phyloP scores from a whole-genome alignment of 1,140 invertebrate species.

The Branchinecta lynchi region DNA sequence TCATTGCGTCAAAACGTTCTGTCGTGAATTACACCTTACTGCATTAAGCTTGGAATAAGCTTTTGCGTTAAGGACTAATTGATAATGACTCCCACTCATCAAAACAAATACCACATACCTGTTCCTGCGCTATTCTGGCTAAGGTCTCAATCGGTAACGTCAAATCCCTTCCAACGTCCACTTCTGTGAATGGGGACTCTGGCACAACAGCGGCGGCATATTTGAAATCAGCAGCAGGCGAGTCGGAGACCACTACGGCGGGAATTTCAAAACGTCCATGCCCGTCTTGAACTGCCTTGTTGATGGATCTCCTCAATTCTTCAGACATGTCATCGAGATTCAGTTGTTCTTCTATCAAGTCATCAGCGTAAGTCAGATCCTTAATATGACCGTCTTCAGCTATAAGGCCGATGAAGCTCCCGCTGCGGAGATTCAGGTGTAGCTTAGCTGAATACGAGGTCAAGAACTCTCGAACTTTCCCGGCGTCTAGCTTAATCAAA shows the following conservation, averaged over 20 bases:
- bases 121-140: not conserved
- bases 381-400: not conserved
- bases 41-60: no score
- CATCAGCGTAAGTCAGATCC: not conserved
- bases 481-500: not conserved
- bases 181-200: not conserved
- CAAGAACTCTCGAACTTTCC: not conserved
- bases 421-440: not conserved
- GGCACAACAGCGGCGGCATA: not conserved
- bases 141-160: not conserved
- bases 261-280: constrained; percentile 1
- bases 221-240: not conserved
- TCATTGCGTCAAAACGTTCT: no score
- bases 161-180: not conserved
- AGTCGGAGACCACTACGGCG: not conserved
- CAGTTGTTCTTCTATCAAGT: not conserved
- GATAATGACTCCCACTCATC: no score
- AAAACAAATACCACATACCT: not conserved
- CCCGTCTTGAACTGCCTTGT: not conserved
- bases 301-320: not conserved
- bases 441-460: not conserved
- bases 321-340: not conserved
- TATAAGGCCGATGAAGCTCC: not conserved
- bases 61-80: no score
- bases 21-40: no score